Evolutionary conservation across 2,888 invertebrate genomes (phyloP), one percentile per base, ranked within the genome.

Genomic region (Drosophila birchii): DNA sequence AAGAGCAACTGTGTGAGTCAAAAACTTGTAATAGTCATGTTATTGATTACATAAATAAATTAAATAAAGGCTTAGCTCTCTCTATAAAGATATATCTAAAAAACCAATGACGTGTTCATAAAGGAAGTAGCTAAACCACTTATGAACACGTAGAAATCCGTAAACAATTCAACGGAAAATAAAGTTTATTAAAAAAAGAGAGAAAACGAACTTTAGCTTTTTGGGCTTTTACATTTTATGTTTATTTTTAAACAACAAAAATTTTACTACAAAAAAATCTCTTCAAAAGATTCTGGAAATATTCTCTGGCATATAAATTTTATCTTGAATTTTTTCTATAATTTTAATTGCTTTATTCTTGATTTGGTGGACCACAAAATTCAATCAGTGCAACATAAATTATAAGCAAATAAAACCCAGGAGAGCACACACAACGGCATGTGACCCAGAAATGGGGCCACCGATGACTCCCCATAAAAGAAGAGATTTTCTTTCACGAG

Each of bases 331-430:
- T 76, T 56, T 73, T 77, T 81, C 84, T 77, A 80, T 84, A 80
- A 86, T 86, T 86, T 87, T 85, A 84, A 84, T 87, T 82, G 87
- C 78, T 54, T 75, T 77, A 36, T 84, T 80, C 59, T 72, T 64
- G 73, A 60, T 70, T 73, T 55, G 58, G 78, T 74, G 63, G 77
- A 74, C 85, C 70, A 76, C 80, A 75, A 85, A 85, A 80, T 74
- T 76, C 85, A 84, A 84, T 87, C 82, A 80, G 82, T 59, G 85
- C 80, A 59, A 76, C 84, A 87, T 85, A 84, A 84, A 87, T 87
- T 85, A 86, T 81, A 67, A 72, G 56, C 69, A 70, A 62, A 66
- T 66, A 73, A 45, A 64, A 57, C 34, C 38, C 59, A 36, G 64
- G 41, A 47, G 53, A 71, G 53, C 20, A 55, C 32, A 66, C 36